A percentile compares a stretch with the other conserved stretches of the same genome.
These are phyloP conservation scores for Punctoribates punctum DNA, from an alignment of 2,888 invertebrate genomes.

Conservation along the genomic window DNA sequence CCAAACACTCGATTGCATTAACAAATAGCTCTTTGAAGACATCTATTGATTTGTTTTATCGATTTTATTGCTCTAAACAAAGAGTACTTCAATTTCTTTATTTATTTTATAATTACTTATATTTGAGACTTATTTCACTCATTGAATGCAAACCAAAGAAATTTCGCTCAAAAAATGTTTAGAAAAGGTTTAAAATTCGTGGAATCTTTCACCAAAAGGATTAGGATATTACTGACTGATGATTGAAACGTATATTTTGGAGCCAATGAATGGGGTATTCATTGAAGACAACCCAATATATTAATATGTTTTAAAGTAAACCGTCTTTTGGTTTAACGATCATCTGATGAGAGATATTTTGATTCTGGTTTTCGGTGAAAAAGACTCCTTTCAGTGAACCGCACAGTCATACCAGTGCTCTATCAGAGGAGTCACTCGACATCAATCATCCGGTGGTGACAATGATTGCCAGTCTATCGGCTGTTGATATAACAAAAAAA, in stretches of 20 bases:
- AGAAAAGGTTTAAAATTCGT: neutral
- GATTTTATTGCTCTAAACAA: neutral
- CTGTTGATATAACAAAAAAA: neutral
- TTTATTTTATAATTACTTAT: too few species aligned
- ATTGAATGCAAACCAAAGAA: too few species aligned
- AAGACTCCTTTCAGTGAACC: neutral
- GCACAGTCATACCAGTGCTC: neutral
- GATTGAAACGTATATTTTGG: neutral
- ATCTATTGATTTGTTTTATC: neutral
- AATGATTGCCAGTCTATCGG: neutral
- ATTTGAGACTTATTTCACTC: too few species aligned
- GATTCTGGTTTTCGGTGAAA: neutral
- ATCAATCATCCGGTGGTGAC: slow-evolving; percentile 27
- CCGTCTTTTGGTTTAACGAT: slow-evolving; percentile 2
- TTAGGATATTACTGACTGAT: neutral
- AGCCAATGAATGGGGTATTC: neutral
- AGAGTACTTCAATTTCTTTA: too few species aligned
- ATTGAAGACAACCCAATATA: neutral
- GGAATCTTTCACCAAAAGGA: neutral
- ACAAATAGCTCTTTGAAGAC: too few species aligned
- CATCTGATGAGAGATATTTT: neutral
- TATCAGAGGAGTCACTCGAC: neutral
- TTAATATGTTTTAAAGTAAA: neutral
- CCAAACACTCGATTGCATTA: too few species aligned
- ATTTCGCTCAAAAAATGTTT: neutral